These are phyloP conservation scores for Napeogenes sylphis DNA, from an alignment of 2,888 invertebrate genomes.

Conservation along the genomic window DNA sequence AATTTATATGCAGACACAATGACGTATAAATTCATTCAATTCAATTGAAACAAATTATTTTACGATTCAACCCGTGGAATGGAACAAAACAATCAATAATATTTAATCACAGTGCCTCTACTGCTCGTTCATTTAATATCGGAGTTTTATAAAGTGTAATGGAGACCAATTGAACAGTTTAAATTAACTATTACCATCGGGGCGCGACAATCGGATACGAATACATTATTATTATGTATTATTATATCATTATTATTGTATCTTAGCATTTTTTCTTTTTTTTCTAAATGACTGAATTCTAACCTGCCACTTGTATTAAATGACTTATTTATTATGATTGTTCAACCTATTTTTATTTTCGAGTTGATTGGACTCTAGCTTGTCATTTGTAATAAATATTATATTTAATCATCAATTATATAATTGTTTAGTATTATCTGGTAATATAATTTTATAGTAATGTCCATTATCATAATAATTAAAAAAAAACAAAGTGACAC, in stretches of 20 bases:
- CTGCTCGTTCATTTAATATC: slow-evolving; percentile 60
- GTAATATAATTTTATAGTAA: neutral
- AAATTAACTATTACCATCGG: slow-evolving; percentile 71
- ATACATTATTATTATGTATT: neutral
- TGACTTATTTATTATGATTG: too few relatives aligned
- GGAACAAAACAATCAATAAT: slow-evolving; percentile 61
- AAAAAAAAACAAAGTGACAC: slow-evolving; percentile 18
- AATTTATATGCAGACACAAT: slow-evolving; percentile 31
- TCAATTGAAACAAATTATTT: slow-evolving; percentile 70
- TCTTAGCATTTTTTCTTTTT: slow-evolving; percentile 2
- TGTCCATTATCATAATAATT: neutral
- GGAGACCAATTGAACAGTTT: slow-evolving; percentile 72
- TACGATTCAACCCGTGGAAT: slow-evolving; percentile 57
- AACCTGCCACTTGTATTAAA: too few relatives aligned
- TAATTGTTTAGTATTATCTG: too few relatives aligned
- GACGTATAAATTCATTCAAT: slow-evolving; percentile 54
- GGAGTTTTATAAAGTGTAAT: slow-evolving; percentile 69
- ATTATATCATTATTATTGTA: slow-evolving; percentile 7
- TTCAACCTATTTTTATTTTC: too few relatives aligned
- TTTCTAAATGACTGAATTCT: too few relatives aligned
- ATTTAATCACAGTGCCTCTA: slow-evolving; percentile 57
- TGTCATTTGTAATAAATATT: too few relatives aligned
- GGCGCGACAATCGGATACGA: slow-evolving; percentile 50
- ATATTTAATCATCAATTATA: too few relatives aligned
- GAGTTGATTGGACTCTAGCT: too few relatives aligned